Evolutionary conservation across 2,113 vertebrate species (phyloP).

Genomic region (Diadophis punctatus): DNA sequence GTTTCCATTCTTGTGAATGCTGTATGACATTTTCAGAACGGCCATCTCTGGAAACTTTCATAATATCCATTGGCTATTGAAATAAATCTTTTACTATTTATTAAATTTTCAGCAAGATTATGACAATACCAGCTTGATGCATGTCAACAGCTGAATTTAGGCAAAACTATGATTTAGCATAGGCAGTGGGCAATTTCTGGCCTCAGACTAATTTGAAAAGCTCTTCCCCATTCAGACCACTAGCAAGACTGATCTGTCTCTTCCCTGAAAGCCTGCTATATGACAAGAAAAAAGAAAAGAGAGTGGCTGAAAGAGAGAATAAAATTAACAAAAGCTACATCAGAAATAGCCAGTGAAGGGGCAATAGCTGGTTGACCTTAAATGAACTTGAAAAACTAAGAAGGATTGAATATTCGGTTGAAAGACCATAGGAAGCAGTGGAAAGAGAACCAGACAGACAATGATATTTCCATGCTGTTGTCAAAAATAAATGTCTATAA

Average conservation of each 20-base stretch:
- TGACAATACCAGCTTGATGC: not conserved
- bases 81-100: not conserved
- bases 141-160: not conserved
- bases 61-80: not conserved
- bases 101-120: not conserved
- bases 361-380: not conserved
- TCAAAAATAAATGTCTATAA: not conserved
- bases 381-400: not conserved
- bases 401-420: not conserved
- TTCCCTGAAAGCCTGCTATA: not conserved
- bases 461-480: not conserved
- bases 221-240: not conserved
- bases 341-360: not conserved
- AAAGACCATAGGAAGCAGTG: not conserved
- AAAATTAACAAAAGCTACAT: not conserved
- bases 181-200: not conserved
- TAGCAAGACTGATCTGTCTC: not conserved
- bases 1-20: not conserved
- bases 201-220: not conserved
- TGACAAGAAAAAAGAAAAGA: not conserved
- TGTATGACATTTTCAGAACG: not conserved
- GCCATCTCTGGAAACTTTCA: not conserved
- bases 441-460: not conserved
- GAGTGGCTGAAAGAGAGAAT: not conserved
- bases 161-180: not conserved